phyloP scores from a whole-genome alignment of 1,140 invertebrate species.

The Globodera rostochiensis region DNA sequence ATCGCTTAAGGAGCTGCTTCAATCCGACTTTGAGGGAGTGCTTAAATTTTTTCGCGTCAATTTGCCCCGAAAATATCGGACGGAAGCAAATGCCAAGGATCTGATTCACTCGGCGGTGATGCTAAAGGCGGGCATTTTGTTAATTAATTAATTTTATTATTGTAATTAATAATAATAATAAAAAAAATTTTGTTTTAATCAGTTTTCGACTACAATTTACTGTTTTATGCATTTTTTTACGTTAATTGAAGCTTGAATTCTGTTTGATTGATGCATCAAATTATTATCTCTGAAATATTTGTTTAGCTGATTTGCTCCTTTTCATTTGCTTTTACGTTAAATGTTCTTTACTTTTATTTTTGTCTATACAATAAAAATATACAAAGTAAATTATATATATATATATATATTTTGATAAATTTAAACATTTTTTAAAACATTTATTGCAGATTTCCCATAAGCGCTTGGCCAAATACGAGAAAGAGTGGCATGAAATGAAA shows the following conservation, averaged over 20 bases:
- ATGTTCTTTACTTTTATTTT: not conserved
- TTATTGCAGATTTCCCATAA: slow-evolving; percentile 71
- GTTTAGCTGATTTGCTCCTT: not conserved
- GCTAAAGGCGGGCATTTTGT: slow-evolving; percentile 75
- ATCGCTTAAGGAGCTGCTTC: slow-evolving; percentile 78
- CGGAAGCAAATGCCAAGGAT: slow-evolving; percentile 82
- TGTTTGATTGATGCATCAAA: too few relatives aligned
- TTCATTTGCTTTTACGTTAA: not conserved
- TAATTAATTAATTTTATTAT: not conserved
- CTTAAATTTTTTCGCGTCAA: slow-evolving; percentile 89
- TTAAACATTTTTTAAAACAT: slow-evolving; percentile 12
- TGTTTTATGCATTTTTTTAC: too few relatives aligned
- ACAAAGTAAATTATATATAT: not conserved
- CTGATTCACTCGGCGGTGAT: slow-evolving; percentile 86
- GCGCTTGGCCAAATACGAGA: slow-evolving; percentile 91
- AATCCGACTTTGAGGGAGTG: slow-evolving; percentile 91
- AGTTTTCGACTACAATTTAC: too few relatives aligned
- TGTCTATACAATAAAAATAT: not conserved
- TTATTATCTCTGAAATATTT: too few relatives aligned
- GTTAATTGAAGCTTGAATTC: too few relatives aligned
- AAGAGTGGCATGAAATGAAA: slow-evolving; percentile 83
- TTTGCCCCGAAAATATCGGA: slow-evolving; percentile 90
- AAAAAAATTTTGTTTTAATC: slow-evolving; percentile 12
- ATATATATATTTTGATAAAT: not conserved
- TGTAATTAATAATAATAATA: too few relatives aligned